Percentiles rank a stretch among this genome's conserved stretches.
Evolutionary conservation across 2,888 invertebrate species (phyloP).

Genomic region (Oxyscelio sp.): DNA sequence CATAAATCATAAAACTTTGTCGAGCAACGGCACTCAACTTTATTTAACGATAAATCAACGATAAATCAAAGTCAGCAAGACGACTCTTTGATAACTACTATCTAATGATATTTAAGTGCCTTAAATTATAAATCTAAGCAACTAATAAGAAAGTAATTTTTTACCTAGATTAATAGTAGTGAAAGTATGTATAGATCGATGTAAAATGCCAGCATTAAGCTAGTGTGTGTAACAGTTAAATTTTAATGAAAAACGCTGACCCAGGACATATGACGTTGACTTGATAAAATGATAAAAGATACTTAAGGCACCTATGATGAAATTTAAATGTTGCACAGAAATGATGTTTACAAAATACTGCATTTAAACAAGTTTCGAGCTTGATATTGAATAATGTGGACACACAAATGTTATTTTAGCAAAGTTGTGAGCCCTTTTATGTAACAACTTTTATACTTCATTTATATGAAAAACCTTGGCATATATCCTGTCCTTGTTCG

Average conservation of each 20-base stretch:
- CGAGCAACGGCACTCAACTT: not conserved
- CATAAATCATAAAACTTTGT: conserved; percentile 37
- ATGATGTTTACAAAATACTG: conserved; percentile 38
- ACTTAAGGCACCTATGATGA: conserved; percentile 14
- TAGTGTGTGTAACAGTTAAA: conserved; percentile 9
- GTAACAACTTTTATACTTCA: conserved; percentile 38
- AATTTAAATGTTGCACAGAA: conserved; percentile 31
- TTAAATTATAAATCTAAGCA: not conserved
- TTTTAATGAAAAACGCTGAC: conserved; percentile 26
- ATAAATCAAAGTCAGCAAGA: conserved; percentile 34
- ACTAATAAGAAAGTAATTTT: not conserved
- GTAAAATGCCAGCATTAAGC: not conserved
- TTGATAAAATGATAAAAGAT: conserved; percentile 24
- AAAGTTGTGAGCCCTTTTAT: conserved; percentile 36
- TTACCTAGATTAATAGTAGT: not conserved
- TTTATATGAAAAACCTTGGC: conserved; percentile 59
- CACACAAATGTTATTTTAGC: conserved; percentile 32
- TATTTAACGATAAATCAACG: not conserved
- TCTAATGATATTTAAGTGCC: not conserved
- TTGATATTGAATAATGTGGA: conserved; percentile 38
- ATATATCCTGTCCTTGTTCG: conserved; percentile 65
- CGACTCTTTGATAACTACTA: conserved; percentile 6
- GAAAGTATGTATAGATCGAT: not conserved
- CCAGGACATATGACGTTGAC: conserved; percentile 8
- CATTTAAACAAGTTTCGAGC: conserved; percentile 22